Evolutionary conservation across 1,140 invertebrate genomes (phyloP), one percentile per base, ranked within the genome.

Genomic region (Drosophila arawakana): DNA sequence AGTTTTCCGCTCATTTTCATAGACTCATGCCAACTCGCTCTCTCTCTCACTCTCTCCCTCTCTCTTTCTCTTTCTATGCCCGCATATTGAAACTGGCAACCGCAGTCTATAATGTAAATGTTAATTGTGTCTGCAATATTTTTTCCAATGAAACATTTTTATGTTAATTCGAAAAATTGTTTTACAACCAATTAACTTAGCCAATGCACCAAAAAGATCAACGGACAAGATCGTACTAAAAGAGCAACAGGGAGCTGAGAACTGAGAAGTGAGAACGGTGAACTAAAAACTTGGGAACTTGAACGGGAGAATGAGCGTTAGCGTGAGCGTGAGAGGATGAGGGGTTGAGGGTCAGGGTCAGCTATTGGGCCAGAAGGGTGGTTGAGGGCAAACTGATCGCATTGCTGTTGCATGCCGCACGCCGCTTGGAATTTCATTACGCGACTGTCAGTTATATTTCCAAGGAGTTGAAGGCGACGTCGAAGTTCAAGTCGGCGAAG

Each of bases 71-170:
- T n/a, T 1, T 15, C 35, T 39, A 39, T 44, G 80, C 83, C 86
- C 86, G 71, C 83, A 81, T 80, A 74, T 86, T 72, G 80, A 54
- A 52, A 47, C 59, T 55, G 30, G 66, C 55, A 9, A 6, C 49
- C 52, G 43, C 69, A 63, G 46, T 13, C 39, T 55, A 57, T 30
- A 61, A 52, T 66, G 72, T 68, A 73, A 73, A 74, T 70, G 66
- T 74, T 74, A 74, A 74, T 74, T 74, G 72, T 70, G 59, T 70
- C 67, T 74, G 72, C 72, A 75, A 83, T 85, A 84, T 81, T 62
- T 88, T 89, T 88, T 89, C 84, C 84, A 84, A 88, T 88, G 84
- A 88, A 88, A 88, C 84, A 90, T 88, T 89, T 88, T 88, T 88
- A 88, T 88, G 84, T 88, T 88, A 88, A 88, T 88, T 88, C 84